Conservation (phyloP, 2,888 invertebrate genomes). For the Diachrysia chrysitis region DNA sequence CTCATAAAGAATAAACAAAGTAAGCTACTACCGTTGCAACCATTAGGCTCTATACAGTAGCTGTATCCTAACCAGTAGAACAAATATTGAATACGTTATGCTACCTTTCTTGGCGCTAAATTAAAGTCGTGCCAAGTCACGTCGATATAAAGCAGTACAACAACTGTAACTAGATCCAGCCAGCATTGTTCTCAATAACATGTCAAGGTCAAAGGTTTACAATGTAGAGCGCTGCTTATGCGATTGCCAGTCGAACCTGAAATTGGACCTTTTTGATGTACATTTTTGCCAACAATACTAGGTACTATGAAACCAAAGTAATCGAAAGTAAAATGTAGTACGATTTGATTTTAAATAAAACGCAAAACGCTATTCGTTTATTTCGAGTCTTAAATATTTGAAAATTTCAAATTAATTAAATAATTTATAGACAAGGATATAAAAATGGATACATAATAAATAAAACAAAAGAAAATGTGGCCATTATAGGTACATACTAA, state of each 20-base stretch:
- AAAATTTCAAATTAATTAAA: too few relatives aligned
- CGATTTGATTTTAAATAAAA: too few relatives aligned
- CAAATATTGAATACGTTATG: neutral
- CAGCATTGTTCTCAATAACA: slow-evolving; percentile 1
- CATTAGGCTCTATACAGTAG: neutral
- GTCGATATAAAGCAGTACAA: neutral
- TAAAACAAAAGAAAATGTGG: too few relatives aligned
- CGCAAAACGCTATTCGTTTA: too few relatives aligned
- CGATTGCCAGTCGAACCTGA: neutral
- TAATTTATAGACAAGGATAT: too few relatives aligned
- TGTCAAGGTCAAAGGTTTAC: neutral
- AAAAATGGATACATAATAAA: too few relatives aligned
- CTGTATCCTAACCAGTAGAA: neutral
- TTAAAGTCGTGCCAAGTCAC: neutral
- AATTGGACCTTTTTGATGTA: neutral
- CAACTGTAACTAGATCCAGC: neutral
- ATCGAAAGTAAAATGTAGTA: too few relatives aligned
- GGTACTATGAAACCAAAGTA: too few relatives aligned
- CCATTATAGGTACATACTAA: too few relatives aligned
- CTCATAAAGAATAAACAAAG: neutral
- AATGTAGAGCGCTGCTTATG: neutral
- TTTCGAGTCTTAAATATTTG: too few relatives aligned
- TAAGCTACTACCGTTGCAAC: neutral
- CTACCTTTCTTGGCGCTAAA: neutral
- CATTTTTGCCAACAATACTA: too few relatives aligned